These are phyloP conservation scores for Drosophila monieri DNA, from an alignment of 2,888 invertebrate species.

Conservation along the genomic window DNA sequence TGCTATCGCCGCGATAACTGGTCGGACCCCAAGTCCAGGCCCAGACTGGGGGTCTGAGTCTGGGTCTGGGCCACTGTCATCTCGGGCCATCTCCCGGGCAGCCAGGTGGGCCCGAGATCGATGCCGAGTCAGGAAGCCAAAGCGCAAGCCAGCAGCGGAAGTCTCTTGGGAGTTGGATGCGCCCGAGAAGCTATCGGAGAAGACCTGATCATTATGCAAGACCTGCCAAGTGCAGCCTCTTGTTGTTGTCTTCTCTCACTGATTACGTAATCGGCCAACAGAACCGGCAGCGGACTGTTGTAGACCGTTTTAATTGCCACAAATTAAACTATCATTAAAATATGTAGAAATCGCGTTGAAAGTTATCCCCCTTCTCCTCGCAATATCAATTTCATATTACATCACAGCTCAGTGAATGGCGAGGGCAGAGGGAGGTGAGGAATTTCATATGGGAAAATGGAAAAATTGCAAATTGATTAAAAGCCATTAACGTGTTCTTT, in stretches of 20 bases:
- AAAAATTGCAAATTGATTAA: conserved; percentile 72
- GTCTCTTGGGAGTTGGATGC: conserved; percentile 50
- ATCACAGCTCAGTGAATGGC: conserved; percentile 47
- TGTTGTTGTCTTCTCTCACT: conserved; percentile 42
- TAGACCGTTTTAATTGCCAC: conserved; percentile 71
- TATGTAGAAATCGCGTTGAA: conserved; percentile 52
- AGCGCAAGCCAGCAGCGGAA: conserved; percentile 61
- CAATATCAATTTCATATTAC: conserved; percentile 59
- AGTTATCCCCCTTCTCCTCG: conserved; percentile 5
- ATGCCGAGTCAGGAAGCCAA: conserved; percentile 57
- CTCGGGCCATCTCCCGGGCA: conserved; percentile 29
- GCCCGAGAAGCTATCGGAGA: conserved; percentile 11
- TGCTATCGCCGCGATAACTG: conserved; percentile 35
- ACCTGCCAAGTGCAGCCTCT: conserved; percentile 52
- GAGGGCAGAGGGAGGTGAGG: not conserved
- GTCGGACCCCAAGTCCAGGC: conserved; percentile 7
- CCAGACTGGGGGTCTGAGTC: conserved; percentile 7
- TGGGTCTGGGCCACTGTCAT: conserved; percentile 7
- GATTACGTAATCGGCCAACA: conserved; percentile 58
- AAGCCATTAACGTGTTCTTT: conserved; percentile 75
- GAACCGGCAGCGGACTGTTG: conserved; percentile 24
- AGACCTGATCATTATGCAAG: conserved; percentile 20
- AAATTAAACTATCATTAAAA: conserved; percentile 74
- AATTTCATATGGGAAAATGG: conserved; percentile 15
- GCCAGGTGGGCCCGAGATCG: conserved; percentile 62